These are phyloP conservation scores for Plagodis dolabraria DNA, from an alignment of 2,888 invertebrate genomes.

Conservation along the genomic window DNA sequence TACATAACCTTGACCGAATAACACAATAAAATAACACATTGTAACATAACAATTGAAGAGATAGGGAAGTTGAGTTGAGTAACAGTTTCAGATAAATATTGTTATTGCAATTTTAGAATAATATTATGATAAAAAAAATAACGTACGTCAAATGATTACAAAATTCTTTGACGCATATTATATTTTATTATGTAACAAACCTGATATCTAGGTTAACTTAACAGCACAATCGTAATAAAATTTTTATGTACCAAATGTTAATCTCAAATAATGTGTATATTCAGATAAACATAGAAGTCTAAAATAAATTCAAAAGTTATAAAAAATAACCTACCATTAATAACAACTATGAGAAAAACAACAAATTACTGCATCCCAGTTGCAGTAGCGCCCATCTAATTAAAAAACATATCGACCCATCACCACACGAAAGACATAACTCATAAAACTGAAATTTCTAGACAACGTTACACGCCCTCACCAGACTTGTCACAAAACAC, in stretches of 20 bases:
- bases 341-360: too few species aligned
- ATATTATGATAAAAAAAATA: conserved; percentile 28
- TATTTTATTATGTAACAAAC: too few species aligned
- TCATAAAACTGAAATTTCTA: conserved; percentile 14
- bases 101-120: conserved; percentile 38
- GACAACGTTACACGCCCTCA: conserved; percentile 37
- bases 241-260: too few species aligned
- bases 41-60: conserved; percentile 23
- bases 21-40: conserved; percentile 27
- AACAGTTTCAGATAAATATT: conserved; percentile 37
- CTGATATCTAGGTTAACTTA: too few species aligned
- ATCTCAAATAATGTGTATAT: too few species aligned
- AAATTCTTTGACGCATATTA: too few species aligned
- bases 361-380: too few species aligned
- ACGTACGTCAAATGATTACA: conserved; percentile 32
- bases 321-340: too few species aligned
- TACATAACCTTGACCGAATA: conserved; percentile 53
- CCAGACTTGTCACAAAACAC: conserved; percentile 46
- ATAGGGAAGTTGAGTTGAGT: conserved; percentile 44
- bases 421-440: conserved; percentile 21
- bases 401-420: conserved; percentile 14
- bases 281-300: too few species aligned
- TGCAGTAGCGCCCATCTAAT: too few species aligned
- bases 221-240: too few species aligned
- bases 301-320: too few species aligned